Percentiles rank a stretch among this genome's conserved stretches.
Conservation (phyloP, 2,888 invertebrate genomes). For the Panzeria rudis region DNA sequence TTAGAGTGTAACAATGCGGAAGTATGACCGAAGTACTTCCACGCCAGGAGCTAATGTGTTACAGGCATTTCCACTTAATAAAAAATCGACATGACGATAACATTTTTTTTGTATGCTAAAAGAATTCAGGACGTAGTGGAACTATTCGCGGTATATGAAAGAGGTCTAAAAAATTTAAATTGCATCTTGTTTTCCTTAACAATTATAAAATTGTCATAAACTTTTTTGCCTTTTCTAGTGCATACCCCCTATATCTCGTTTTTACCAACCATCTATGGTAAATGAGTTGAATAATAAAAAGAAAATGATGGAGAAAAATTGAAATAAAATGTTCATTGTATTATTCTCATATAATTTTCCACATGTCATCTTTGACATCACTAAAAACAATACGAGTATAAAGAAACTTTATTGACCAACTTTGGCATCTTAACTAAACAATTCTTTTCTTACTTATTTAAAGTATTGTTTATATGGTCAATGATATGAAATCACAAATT, state of each 20-base stretch:
- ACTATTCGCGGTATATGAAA: too few species aligned
- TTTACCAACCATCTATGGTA: constrained; percentile 40
- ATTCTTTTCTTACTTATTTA: constrained; percentile 44
- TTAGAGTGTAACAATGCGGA: too few species aligned
- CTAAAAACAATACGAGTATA: constrained; percentile 20
- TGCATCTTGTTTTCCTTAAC: background rate
- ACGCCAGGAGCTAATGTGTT: too few species aligned
- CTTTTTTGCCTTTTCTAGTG: background rate
- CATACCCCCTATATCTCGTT: constrained; percentile 17
- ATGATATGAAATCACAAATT: constrained; percentile 61
- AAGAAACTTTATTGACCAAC: constrained; percentile 51
- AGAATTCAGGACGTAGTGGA: too few species aligned
- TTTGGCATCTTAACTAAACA: constrained; percentile 52
- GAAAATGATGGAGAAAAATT: background rate
- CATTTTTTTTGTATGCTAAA: too few species aligned
- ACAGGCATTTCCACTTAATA: too few species aligned
- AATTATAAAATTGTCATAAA: background rate
- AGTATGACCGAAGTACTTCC: too few species aligned
- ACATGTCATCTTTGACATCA: constrained; percentile 66
- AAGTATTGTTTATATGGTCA: constrained; percentile 43
- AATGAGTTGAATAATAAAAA: constrained; percentile 39
- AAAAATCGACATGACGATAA: too few species aligned
- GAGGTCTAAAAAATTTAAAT: background rate
- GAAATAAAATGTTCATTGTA: constrained; percentile 49
- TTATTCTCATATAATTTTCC: constrained; percentile 57